Percentiles rank a stretch among this genome's conserved stretches.
Conservation (phyloP, 2,113 vertebrate genomes). For the Lichenostomus cassidix region DNA sequence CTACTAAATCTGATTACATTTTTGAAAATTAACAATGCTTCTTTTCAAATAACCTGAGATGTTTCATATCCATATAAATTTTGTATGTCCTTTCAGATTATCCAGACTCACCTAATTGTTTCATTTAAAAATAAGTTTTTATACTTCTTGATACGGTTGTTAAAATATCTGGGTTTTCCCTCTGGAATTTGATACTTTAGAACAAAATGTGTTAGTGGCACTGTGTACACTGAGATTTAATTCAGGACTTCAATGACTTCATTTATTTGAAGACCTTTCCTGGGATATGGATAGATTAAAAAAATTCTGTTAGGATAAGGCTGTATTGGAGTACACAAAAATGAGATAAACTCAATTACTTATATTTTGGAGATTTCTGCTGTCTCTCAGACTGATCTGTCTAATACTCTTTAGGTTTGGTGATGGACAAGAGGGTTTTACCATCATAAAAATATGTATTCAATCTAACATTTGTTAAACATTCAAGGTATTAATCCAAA, state of each 20-base stretch:
- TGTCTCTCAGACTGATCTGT: neutral
- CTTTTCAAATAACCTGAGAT: neutral
- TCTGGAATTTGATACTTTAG: neutral
- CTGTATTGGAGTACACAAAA: neutral
- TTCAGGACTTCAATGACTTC: neutral
- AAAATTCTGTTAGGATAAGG: neutral
- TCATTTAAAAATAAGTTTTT: neutral
- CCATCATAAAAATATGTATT: neutral
- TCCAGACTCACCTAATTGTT: neutral
- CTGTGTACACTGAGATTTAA: neutral
- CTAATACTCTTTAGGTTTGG: neutral
- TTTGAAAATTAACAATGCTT: neutral
- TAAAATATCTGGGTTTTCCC: neutral
- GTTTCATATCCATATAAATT: neutral
- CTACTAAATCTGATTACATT: neutral
- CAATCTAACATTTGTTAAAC: neutral
- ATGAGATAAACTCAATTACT: neutral
- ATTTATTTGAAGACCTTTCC: neutral
- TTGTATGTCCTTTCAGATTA: neutral
- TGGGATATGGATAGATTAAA: neutral
- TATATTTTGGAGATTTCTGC: neutral
- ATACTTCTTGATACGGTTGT: neutral
- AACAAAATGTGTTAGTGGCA: neutral
- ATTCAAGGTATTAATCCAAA: neutral
- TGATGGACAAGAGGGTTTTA: neutral